These are phyloP conservation scores for Speoplatyrhinus poulsoni DNA, from an alignment of 2,113 vertebrate genomes.

Conservation along the genomic window DNA sequence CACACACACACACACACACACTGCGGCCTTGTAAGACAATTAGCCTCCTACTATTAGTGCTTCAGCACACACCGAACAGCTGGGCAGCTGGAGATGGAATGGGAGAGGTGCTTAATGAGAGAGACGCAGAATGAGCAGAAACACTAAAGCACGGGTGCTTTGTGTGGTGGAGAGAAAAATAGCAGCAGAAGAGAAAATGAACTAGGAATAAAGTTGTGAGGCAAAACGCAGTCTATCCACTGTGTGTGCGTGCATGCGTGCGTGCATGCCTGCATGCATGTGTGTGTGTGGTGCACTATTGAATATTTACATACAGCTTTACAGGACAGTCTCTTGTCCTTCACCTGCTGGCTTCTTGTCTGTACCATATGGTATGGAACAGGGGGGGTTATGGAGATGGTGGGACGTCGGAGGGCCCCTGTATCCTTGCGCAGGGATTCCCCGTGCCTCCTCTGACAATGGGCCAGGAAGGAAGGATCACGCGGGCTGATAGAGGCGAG, in stretches of 20 bases:
- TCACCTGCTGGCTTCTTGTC: conserved; percentile 58
- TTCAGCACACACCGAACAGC: conserved; percentile 42
- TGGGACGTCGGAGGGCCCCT: conserved; percentile 39
- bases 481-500: conserved; percentile 41
- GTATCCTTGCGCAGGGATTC: conserved; percentile 71
- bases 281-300: not conserved
- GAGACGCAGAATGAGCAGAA: not conserved
- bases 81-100: conserved; percentile 31
- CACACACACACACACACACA: no score
- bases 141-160: no score
- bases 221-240: no score
- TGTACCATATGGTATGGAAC: conserved; percentile 23
- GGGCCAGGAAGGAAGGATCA: conserved; percentile 73
- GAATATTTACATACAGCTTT: not conserved
- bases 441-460: conserved; percentile 70
- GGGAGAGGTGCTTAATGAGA: conserved; percentile 48
- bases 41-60: no score
- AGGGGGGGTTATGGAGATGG: conserved; percentile 34
- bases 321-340: conserved; percentile 60
- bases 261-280: not conserved
- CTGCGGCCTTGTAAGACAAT: no score
- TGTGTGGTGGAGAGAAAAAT: no score
- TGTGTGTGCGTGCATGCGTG: no score
- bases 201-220: no score
- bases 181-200: no score